Conservation (phyloP, 23 tunicate genomes). For the Phallusia fumigata region DNA sequence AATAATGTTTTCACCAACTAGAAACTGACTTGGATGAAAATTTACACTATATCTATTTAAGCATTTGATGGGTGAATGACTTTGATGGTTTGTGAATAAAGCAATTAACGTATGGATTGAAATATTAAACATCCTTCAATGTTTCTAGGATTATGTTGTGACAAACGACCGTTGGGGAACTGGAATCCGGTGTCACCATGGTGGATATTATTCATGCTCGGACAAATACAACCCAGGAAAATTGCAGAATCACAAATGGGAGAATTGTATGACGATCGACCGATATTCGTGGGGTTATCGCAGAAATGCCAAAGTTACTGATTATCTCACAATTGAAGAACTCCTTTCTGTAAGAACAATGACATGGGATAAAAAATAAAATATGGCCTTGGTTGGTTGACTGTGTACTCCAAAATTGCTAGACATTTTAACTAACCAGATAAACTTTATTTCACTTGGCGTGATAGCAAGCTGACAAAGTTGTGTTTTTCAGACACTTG, state of each 20-base stretch:
- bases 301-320: conserved; percentile 31
- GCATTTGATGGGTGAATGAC: too few relatives aligned
- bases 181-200: conserved; percentile 50
- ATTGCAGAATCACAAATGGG: conserved; percentile 51
- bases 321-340: conserved; percentile 40
- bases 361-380: too few relatives aligned
- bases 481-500: conserved; percentile 48
- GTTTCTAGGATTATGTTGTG: conserved; percentile 43
- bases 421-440: too few relatives aligned
- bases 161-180: conserved; percentile 61
- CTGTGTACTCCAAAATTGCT: too few relatives aligned
- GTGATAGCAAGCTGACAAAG: not conserved
- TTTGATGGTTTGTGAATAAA: too few relatives aligned
- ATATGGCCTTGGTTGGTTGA: too few relatives aligned
- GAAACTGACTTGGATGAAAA: too few relatives aligned
- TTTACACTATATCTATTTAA: too few relatives aligned
- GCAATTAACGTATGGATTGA: too few relatives aligned
- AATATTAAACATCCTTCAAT: too few relatives aligned
- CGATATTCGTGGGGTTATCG: conserved; percentile 44
- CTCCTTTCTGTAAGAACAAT: conserved; percentile 19
- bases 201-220: conserved; percentile 54
- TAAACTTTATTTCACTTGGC: too few relatives aligned
- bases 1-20: too few relatives aligned
- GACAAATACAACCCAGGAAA: conserved; percentile 41
- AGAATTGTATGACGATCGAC: conserved; percentile 53